Evolutionary conservation across 2,888 invertebrate species (phyloP).

Genomic region (Anticlea derivata): DNA sequence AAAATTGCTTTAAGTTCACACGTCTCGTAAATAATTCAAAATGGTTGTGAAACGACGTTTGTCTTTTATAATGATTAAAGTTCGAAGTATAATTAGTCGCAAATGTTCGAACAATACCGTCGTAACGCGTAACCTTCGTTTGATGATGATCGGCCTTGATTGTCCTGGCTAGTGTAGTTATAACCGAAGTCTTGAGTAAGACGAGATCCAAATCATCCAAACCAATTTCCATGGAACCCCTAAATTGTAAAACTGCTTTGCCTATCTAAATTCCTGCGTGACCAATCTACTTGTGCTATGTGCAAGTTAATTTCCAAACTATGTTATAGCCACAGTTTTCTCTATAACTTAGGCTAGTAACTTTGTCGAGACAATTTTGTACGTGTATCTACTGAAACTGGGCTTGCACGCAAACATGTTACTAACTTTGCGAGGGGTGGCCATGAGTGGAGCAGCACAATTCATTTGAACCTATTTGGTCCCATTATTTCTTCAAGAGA

Average conservation of each 20-base stretch:
- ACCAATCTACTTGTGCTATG: background rate
- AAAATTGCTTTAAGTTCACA: conserved; percentile 4
- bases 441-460: conserved; percentile 10
- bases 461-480: too few species aligned
- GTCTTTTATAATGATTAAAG: too few species aligned
- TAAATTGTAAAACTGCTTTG: background rate
- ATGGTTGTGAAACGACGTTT: too few species aligned
- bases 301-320: conserved; percentile 1
- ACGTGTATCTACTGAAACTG: conserved; percentile 20
- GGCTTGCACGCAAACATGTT: conserved; percentile 19
- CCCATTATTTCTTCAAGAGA: too few species aligned
- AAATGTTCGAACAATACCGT: too few species aligned
- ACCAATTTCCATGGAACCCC: background rate
- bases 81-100: too few species aligned
- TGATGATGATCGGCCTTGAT: background rate
- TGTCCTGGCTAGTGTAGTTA: background rate
- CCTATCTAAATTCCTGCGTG: background rate
- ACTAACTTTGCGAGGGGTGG: conserved; percentile 15
- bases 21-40: too few species aligned
- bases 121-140: background rate
- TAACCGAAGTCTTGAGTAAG: background rate
- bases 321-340: conserved; percentile 5
- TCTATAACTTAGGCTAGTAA: conserved; percentile 11
- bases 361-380: conserved; percentile 26
- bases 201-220: background rate